These are phyloP conservation scores for Listronotus oregonensis DNA, from an alignment of 1,140 invertebrate genomes.

Conservation along the genomic window DNA sequence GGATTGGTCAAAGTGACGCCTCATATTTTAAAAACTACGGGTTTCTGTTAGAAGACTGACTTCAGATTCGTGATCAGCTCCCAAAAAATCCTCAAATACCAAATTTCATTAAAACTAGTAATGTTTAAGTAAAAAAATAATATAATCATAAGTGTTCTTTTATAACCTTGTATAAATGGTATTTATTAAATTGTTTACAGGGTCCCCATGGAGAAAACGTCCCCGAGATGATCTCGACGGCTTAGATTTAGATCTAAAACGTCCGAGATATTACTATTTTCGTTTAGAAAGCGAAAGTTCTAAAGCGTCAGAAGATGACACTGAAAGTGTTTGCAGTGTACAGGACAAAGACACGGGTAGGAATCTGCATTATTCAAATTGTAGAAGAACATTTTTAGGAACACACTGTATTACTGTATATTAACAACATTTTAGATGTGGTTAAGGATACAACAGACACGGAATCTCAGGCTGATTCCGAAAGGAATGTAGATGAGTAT, in stretches of 20 bases:
- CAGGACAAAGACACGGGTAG: slow-evolving; percentile 54
- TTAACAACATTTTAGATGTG: slow-evolving; percentile 50
- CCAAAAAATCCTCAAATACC: too few species aligned
- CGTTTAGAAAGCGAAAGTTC: slow-evolving; percentile 52
- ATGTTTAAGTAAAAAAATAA: too few species aligned
- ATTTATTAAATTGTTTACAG: neutral
- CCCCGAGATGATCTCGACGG: slow-evolving; percentile 14
- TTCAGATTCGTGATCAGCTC: too few species aligned
- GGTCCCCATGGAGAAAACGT: slow-evolving; percentile 35
- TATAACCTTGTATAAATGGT: neutral
- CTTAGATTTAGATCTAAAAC: slow-evolving; percentile 31
- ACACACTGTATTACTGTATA: slow-evolving; percentile 28
- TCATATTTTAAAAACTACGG: too few species aligned
- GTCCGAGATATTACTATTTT: slow-evolving; percentile 36
- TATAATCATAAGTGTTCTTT: neutral
- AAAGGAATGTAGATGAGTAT: slow-evolving; percentile 37
- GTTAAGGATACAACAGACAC: slow-evolving; percentile 51
- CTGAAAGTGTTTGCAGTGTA: slow-evolving; percentile 52
- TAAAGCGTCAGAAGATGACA: slow-evolving; percentile 46
- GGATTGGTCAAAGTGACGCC: too few species aligned
- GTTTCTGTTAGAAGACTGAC: too few species aligned
- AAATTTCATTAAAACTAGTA: too few species aligned
- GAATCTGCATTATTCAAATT: slow-evolving; percentile 17
- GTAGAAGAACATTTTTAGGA: slow-evolving; percentile 8
- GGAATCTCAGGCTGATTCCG: slow-evolving; percentile 34